These are phyloP conservation scores for Monoplex corrugatus DNA, from an alignment of 2,888 invertebrate genomes.

Conservation along the genomic window DNA sequence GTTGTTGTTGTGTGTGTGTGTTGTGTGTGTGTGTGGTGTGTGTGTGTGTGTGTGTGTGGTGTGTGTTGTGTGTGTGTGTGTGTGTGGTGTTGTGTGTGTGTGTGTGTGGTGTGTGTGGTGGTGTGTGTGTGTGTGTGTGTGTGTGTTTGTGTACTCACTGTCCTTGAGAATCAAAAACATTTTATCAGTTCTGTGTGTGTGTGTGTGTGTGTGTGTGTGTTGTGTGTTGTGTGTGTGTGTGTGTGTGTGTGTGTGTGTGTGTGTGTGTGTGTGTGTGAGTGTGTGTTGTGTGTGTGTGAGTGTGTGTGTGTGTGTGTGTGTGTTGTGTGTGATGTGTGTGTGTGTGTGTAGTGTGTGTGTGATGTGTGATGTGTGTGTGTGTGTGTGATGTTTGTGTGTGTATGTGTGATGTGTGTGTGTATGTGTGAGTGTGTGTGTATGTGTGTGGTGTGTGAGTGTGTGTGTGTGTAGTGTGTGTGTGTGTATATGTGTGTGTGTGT, in stretches of 20 bases:
- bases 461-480: background rate
- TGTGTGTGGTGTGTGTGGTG: too few species aligned
- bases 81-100: too few species aligned
- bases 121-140: too few species aligned
- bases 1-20: too few species aligned
- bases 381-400: background rate
- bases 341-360: too few species aligned
- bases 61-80: too few species aligned
- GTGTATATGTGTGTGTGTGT: too few species aligned
- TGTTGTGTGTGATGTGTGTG: slow-evolving; percentile 26
- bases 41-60: too few species aligned
- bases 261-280: background rate
- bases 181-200: too few species aligned
- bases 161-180: too few species aligned
- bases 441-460: background rate
- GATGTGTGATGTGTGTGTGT: background rate
- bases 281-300: slow-evolving; percentile 22
- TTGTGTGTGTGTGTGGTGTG: too few species aligned
- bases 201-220: slow-evolving; percentile 33
- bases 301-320: slow-evolving; percentile 33
- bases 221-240: background rate
- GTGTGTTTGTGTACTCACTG: too few species aligned
- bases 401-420: slow-evolving; percentile 33
- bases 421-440: slow-evolving; percentile 25
- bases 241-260: background rate